Conservation (phyloP, 2,797 vertebrate genomes). For the Sarcoramphus papa region DNA sequence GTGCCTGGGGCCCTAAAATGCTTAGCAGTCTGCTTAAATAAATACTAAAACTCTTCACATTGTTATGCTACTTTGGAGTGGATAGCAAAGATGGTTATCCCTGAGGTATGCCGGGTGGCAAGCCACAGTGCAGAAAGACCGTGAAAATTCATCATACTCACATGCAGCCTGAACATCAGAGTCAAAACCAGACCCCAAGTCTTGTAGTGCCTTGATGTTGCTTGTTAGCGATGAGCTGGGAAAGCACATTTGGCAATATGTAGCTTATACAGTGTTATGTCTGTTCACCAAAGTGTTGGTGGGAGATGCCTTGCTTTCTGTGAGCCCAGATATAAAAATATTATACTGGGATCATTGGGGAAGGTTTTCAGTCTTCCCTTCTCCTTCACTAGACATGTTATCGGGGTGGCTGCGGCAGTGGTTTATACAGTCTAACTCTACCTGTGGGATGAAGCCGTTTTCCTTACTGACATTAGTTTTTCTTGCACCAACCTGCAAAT, state of each 20-base stretch:
- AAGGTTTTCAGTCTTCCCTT: background rate
- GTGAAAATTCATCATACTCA: background rate
- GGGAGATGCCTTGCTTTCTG: background rate
- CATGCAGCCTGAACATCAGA: background rate
- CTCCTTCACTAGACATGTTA: background rate
- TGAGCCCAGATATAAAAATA: background rate
- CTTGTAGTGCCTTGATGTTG: fast-evolving
- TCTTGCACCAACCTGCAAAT: background rate
- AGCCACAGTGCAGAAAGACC: background rate
- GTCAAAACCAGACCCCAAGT: background rate
- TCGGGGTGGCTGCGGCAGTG: background rate
- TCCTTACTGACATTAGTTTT: background rate
- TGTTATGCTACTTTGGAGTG: background rate
- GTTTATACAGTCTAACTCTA: background rate
- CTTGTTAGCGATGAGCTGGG: background rate
- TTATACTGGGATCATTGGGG: fast-evolving
- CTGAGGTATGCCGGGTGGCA: background rate
- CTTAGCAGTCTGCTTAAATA: background rate
- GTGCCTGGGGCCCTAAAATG: background rate
- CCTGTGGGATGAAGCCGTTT: background rate
- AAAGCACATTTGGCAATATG: background rate
- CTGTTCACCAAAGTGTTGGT: background rate
- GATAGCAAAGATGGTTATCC: background rate
- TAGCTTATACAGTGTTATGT: background rate
- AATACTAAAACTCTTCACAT: background rate